Evolutionary conservation across 92 coral and sea anemone species (phyloP).

Genomic region (Montipora capitata): DNA sequence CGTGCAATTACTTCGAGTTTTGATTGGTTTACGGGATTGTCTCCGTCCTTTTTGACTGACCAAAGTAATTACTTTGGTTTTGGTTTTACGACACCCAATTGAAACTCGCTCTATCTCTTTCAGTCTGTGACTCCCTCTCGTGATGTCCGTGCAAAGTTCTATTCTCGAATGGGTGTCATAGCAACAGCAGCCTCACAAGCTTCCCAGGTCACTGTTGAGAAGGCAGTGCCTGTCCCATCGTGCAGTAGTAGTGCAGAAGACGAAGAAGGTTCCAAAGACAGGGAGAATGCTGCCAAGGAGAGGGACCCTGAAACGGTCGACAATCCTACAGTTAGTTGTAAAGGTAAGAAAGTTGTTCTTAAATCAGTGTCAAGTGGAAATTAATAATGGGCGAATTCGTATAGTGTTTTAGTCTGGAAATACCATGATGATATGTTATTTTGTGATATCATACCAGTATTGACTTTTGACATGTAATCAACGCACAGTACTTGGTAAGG

Average conservation of each 20-base stretch:
- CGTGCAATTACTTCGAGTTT: too few species aligned
- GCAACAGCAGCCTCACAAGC: constrained; percentile 61
- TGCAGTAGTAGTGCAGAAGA: constrained; percentile 88
- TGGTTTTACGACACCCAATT: too few species aligned
- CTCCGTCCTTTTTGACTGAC: too few species aligned
- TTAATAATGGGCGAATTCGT: too few species aligned
- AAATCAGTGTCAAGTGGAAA: too few species aligned
- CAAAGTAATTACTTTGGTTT: too few species aligned
- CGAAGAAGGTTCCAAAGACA: constrained; percentile 54
- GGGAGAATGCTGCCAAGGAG: constrained; percentile 61
- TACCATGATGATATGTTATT: background rate
- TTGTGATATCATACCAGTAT: background rate
- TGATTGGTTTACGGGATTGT: too few species aligned
- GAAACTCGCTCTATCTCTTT: background rate
- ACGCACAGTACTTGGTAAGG: background rate
- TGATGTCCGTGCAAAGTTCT: constrained; percentile 94
- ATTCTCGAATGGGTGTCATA: constrained; percentile 91
- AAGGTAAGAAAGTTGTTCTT: background rate
- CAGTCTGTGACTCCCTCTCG: constrained; percentile 85
- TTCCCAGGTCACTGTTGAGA: constrained; percentile 25
- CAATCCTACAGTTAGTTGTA: background rate
- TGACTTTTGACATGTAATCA: background rate
- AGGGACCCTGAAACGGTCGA: constrained; percentile 45
- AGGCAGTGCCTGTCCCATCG: constrained; percentile 20
- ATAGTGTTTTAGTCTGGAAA: too few species aligned